These are phyloP conservation scores for Bos indicus DNA, from an alignment of 2,113 vertebrate species.

Conservation along the genomic window DNA sequence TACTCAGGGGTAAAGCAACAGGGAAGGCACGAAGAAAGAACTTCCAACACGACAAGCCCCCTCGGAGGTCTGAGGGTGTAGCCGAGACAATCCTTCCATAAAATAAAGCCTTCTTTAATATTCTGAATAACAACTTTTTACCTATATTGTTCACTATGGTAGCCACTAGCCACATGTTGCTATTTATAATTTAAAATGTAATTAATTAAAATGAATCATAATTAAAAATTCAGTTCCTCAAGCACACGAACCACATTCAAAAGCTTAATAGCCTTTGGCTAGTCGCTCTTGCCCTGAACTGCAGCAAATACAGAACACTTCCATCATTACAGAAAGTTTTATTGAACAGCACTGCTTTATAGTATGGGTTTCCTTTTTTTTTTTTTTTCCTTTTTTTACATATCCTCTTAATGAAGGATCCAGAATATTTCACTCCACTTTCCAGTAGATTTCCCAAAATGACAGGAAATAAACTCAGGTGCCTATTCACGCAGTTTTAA, in stretches of 20 bases:
- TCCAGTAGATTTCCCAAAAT: background rate
- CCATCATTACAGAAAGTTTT: background rate
- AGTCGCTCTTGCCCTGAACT: background rate
- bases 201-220: background rate
- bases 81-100: background rate
- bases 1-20: background rate
- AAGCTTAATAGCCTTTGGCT: background rate
- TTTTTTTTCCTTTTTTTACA: background rate
- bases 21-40: background rate
- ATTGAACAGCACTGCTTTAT: background rate
- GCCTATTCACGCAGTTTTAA: background rate
- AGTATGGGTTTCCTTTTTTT: background rate
- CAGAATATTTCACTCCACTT: background rate
- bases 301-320: background rate
- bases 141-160: background rate
- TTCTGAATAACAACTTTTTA: background rate
- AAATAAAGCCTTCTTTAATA: background rate
- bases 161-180: background rate
- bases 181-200: slow-evolving; percentile 1
- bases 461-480: slow-evolving; percentile 24
- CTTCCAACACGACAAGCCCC: background rate
- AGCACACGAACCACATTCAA: background rate
- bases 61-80: background rate
- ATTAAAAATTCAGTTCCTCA: background rate
- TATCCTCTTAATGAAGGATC: background rate